A percentile compares a stretch with the other conserved stretches of the same genome.
phyloP scores from a whole-genome alignment of 2,888 invertebrate genomes.

The Elmis aenea region DNA sequence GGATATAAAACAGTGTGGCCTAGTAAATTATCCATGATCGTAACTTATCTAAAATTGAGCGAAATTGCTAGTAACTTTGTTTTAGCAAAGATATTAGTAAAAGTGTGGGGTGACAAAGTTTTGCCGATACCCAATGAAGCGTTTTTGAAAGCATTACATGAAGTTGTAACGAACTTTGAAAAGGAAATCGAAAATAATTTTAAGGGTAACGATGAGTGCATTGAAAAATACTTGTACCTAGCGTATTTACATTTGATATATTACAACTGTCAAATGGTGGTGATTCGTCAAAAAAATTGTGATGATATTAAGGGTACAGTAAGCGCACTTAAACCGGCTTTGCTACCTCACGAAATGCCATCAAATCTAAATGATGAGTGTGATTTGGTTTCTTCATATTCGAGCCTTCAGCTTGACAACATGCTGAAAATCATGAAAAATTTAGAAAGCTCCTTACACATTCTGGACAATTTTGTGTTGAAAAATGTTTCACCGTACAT shows the following conservation, averaged over 20 bases:
- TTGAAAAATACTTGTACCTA: slow-evolving; percentile 22
- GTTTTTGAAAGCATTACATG: too few relatives aligned
- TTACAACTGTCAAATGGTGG: slow-evolving; percentile 24
- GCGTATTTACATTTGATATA: slow-evolving; percentile 27
- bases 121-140: slow-evolving; percentile 15
- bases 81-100: slow-evolving; percentile 23
- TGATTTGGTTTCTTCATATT: slow-evolving; percentile 33
- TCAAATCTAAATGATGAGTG: slow-evolving; percentile 33
- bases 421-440: slow-evolving; percentile 22
- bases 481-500: slow-evolving; percentile 2
- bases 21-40: slow-evolving; percentile 31
- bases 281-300: slow-evolving; percentile 26
- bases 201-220: not conserved
- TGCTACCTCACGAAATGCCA: slow-evolving; percentile 12
- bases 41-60: slow-evolving; percentile 27
- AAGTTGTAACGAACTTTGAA: slow-evolving; percentile 23
- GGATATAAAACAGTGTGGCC: slow-evolving; percentile 32
- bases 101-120: slow-evolving; percentile 26
- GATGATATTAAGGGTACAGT: slow-evolving; percentile 29
- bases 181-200: slow-evolving; percentile 6
- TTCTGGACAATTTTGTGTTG: slow-evolving; percentile 18
- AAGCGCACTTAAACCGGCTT: slow-evolving; percentile 5
- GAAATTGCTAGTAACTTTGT: slow-evolving; percentile 23
- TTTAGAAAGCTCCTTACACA: slow-evolving; percentile 24
- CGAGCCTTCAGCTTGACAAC: slow-evolving; percentile 29